Conservation (phyloP, 2,888 invertebrate species). For the Vanessa cardui region DNA sequence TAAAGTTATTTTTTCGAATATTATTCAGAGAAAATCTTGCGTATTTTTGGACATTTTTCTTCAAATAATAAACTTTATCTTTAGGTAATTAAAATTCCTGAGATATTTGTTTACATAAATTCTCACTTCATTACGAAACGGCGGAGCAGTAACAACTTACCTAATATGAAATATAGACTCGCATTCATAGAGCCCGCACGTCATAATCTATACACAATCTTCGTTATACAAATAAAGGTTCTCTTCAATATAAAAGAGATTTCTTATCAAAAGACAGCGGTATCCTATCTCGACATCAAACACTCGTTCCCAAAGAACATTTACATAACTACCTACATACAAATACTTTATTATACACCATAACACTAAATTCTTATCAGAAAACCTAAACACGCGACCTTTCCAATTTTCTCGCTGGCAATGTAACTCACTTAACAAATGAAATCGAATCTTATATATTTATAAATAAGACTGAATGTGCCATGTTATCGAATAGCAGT, state of each 20-base stretch:
- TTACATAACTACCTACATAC: conserved; percentile 36
- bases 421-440: conserved; percentile 26
- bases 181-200: too few relatives aligned
- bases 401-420: conserved; percentile 50
- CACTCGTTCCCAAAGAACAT: conserved; percentile 24
- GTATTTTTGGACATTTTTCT: too few relatives aligned
- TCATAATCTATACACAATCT: too few relatives aligned
- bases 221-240: conserved; percentile 12
- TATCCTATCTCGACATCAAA: conserved; percentile 26
- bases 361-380: conserved; percentile 53
- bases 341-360: conserved; percentile 38
- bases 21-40: too few relatives aligned
- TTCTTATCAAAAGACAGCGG: conserved; percentile 28
- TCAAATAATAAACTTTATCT: too few relatives aligned
- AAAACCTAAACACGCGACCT: conserved; percentile 53
- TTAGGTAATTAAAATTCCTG: too few relatives aligned
- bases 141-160: too few relatives aligned
- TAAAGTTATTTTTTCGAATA: too few relatives aligned
- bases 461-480: conserved; percentile 17
- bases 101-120: too few relatives aligned
- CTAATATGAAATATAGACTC: too few relatives aligned
- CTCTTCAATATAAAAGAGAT: conserved; percentile 20
- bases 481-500: conserved; percentile 25
- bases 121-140: too few relatives aligned
- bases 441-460: conserved; percentile 30